phyloP scores from a whole-genome alignment of 2,888 invertebrate species.

The Arge pagana region DNA sequence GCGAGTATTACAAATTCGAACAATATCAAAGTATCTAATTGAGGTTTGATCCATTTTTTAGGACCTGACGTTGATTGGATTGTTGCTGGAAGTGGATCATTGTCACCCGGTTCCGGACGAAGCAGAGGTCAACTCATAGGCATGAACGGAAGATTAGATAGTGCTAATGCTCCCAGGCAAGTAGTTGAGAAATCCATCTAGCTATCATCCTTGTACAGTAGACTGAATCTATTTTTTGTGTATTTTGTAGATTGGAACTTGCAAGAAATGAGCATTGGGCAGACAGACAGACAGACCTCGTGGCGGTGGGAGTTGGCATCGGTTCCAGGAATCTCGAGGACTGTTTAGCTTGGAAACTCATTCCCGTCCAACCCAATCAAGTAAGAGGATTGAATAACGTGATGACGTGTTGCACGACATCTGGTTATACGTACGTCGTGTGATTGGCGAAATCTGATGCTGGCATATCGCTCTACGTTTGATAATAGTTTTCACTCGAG shows the following conservation, averaged over 20 bases:
- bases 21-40: too few relatives aligned
- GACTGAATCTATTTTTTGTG: neutral
- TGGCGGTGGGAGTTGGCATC: slow-evolving; percentile 38
- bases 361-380: slow-evolving; percentile 35
- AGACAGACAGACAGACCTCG: slow-evolving; percentile 38
- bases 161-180: slow-evolving; percentile 41
- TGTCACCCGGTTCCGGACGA: slow-evolving; percentile 62
- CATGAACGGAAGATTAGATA: slow-evolving; percentile 36
- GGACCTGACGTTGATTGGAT: slow-evolving; percentile 82
- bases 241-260: slow-evolving; percentile 8
- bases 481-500: too few relatives aligned
- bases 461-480: too few relatives aligned
- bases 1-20: slow-evolving; percentile 1
- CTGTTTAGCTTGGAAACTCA: slow-evolving; percentile 43
- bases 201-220: neutral
- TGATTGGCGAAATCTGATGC: too few relatives aligned
- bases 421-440: too few relatives aligned
- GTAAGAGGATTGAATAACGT: slow-evolving; percentile 31
- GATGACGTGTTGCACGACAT: too few relatives aligned
- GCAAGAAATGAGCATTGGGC: slow-evolving; percentile 30
- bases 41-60: slow-evolving; percentile 30
- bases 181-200: neutral
- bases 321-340: slow-evolving; percentile 34
- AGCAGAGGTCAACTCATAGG: slow-evolving; percentile 49
- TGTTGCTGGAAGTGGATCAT: slow-evolving; percentile 66